These are phyloP conservation scores for Mythimna lalbum DNA, from an alignment of 2,888 invertebrate species.

Conservation along the genomic window DNA sequence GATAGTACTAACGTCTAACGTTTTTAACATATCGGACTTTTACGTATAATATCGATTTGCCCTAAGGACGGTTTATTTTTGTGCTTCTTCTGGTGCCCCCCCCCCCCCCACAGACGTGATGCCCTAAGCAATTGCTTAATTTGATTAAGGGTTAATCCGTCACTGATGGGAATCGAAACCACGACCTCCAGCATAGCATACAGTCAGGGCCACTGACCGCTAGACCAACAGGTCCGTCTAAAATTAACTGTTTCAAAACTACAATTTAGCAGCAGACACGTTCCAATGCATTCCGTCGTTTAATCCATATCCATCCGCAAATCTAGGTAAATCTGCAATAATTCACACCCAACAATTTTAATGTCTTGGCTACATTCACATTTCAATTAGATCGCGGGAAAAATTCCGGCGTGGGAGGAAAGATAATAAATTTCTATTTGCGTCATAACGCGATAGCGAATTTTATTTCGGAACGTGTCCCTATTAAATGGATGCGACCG, in stretches of 20 bases:
- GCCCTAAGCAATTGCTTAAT: too few species aligned
- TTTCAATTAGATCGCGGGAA: slow-evolving; percentile 19
- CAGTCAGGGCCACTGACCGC: too few species aligned
- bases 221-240: background rate
- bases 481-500: slow-evolving; percentile 13
- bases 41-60: too few species aligned
- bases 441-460: slow-evolving; percentile 30
- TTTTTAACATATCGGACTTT: too few species aligned
- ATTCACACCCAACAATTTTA: slow-evolving; percentile 2
- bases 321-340: slow-evolving; percentile 1
- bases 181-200: too few species aligned
- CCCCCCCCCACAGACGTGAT: too few species aligned
- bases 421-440: slow-evolving; percentile 38
- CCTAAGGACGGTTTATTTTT: too few species aligned
- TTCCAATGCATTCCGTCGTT: background rate
- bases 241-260: background rate
- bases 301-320: background rate
- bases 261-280: background rate
- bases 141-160: too few species aligned
- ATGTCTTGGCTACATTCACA: slow-evolving; percentile 16
- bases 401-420: slow-evolving; percentile 38
- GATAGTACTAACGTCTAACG: too few species aligned
- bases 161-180: too few species aligned
- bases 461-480: slow-evolving; percentile 9
- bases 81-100: too few species aligned